A percentile compares a stretch with the other conserved stretches of the same genome.
Conservation (phyloP, 2,113 vertebrate genomes). For the Gulo gulo region DNA sequence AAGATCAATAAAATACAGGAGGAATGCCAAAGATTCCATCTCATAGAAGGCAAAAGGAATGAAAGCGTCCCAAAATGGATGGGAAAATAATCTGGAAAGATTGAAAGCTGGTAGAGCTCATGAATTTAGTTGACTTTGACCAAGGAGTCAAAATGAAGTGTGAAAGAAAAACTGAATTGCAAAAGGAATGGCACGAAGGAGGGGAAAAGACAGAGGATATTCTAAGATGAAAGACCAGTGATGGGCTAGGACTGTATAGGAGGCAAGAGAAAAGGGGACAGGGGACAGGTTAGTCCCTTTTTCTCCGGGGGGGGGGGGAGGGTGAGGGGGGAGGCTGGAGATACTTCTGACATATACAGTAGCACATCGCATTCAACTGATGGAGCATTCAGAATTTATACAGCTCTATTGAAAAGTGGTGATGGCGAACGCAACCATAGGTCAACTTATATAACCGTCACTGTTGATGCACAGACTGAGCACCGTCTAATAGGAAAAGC, state of each 20-base stretch:
- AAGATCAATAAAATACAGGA: not conserved
- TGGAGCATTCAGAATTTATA: not conserved
- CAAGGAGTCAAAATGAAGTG: not conserved
- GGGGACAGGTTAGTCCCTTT: not conserved
- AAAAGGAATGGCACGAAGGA: not conserved
- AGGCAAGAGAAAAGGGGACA: not conserved
- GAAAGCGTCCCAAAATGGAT: not conserved
- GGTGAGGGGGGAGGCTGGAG: too few relatives aligned
- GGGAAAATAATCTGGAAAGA: not conserved
- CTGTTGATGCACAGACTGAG: not conserved
- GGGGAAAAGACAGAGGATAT: not conserved
- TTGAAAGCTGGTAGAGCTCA: not conserved
- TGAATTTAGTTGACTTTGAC: not conserved
- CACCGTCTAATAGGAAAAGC: not conserved
- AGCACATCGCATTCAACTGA: not conserved
- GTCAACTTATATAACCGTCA: not conserved
- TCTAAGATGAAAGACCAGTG: not conserved
- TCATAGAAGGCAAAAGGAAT: not conserved
- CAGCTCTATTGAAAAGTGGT: not conserved
- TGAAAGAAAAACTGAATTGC: not conserved
- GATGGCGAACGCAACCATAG: not conserved
- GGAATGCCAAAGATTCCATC: not conserved
- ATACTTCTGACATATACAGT: not conserved
- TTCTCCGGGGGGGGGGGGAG: not conserved
- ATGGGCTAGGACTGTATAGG: not conserved